Percentiles rank a stretch among this genome's conserved stretches.
Evolutionary conservation across 2,888 invertebrate genomes (phyloP).

Genomic region (Sympetrum striolatum): DNA sequence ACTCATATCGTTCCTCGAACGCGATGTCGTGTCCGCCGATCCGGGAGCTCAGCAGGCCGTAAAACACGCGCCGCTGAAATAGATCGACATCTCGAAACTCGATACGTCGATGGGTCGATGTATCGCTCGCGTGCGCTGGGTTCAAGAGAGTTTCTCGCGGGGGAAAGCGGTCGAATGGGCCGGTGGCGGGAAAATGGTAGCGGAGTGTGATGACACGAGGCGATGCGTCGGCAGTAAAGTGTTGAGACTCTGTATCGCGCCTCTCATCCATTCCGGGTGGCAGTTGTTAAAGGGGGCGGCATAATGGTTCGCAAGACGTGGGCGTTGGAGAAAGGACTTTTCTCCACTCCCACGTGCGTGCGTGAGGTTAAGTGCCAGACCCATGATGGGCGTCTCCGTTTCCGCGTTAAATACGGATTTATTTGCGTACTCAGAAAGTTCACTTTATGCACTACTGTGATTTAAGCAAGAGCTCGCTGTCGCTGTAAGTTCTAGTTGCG

Average conservation of each 20-base stretch:
- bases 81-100: not conserved
- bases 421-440: too few relatives aligned
- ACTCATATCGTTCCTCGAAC: not conserved
- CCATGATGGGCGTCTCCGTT: too few relatives aligned
- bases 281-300: not conserved
- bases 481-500: too few relatives aligned
- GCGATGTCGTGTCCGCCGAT: not conserved
- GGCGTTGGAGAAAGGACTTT: not conserved
- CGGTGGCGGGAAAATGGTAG: not conserved
- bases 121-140: not conserved
- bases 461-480: too few relatives aligned
- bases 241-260: not conserved
- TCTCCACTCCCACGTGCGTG: not conserved
- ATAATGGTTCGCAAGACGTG: not conserved
- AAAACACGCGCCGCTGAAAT: not conserved
- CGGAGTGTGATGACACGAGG: not conserved
- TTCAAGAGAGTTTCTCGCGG: not conserved
- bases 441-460: too few relatives aligned
- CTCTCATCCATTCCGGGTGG: not conserved
- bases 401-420: too few relatives aligned
- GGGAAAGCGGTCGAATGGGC: not conserved
- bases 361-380: not conserved
- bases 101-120: not conserved
- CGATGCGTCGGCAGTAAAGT: not conserved
- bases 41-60: not conserved